These are phyloP conservation scores for Trypoxylus dichotomus DNA, from an alignment of 1,140 invertebrate species.

Conservation along the genomic window DNA sequence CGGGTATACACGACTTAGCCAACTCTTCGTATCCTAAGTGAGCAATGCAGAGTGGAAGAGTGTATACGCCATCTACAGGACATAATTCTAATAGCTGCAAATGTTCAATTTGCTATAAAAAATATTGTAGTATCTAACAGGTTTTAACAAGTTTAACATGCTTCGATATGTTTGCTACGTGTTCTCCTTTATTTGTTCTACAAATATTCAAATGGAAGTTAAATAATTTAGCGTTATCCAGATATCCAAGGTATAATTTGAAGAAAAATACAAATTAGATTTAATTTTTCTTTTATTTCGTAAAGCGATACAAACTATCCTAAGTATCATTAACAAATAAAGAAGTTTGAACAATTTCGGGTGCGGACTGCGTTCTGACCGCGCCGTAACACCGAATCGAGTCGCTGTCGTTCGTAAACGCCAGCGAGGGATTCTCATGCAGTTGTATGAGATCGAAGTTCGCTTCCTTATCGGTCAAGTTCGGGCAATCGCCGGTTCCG, in stretches of 20 bases:
- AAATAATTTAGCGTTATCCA: background rate
- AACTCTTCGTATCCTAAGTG: no score
- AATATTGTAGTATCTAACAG: no score
- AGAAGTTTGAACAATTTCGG: slow-evolving; percentile 35
- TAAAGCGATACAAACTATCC: background rate
- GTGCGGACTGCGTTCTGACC: slow-evolving; percentile 34
- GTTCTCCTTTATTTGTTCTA: no score
- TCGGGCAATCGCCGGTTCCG: background rate
- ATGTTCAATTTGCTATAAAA: no score
- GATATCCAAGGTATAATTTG: no score
- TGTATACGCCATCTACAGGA: no score
- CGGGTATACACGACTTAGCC: no score
- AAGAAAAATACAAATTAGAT: background rate
- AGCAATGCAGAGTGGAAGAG: no score
- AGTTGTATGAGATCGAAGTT: slow-evolving; percentile 19
- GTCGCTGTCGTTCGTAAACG: slow-evolving; percentile 20
- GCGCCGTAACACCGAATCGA: slow-evolving; percentile 12
- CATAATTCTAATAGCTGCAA: no score
- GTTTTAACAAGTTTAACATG: no score
- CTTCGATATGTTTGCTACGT: no score
- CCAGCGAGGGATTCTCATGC: background rate
- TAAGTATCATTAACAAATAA: slow-evolving; percentile 30
- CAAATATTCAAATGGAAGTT: background rate
- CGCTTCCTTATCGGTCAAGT: background rate
- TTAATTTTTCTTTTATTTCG: background rate